Base-by-base conservation (phyloP, 2,888 invertebrate genomes). In the Tenthredo scrophulariae region DNA sequence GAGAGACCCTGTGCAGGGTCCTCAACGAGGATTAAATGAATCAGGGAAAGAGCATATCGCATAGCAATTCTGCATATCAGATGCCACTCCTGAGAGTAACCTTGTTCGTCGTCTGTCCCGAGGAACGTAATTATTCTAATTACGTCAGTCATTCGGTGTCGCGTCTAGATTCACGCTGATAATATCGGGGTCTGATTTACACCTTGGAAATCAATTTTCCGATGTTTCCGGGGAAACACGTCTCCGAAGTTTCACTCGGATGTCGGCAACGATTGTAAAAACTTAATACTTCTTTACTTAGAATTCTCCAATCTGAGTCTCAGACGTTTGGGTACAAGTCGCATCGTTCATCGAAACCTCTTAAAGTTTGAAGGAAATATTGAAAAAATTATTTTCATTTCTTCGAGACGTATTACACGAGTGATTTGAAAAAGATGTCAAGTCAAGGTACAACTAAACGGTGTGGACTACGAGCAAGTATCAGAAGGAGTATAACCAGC, bases 81-180 rank as follows among this genome's bases (percentile, higher is more conserved):
- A 15, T n/a, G n/a, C 37, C 33, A 70, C 33, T 70, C 37, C 37
- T 37, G 70, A 9, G 37, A 72, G 29, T 37, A 72, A 72, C n/a
- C 37, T 72, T n/a, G 37, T 72, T 72, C 40, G n/a, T 40, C 15
- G 37, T 70, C 18, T 29, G 70, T 29, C 22, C 26, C 26, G 62
- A 62, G 62, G 9, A 26, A 26, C 62, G 13, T 62, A 70, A 72
- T 72, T 40, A 9, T 75, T 75, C 29, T 26, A 75, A 75, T 75
- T 46, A 75, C 29, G 26, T 22, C 26, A 46, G 26, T 29, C 75
- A 40, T 40, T 74, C 18, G 15, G 1, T 75, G 37, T 70, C 62
- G 26, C 26, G 26, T 10, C 22, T 26, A 15, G 74, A 75, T 75
- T 46, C 26, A 13, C 4, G 6, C n/a, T 75, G 74, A 75, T 29